Evolutionary conservation across 2,113 vertebrate species (phyloP).

Genomic region (Gymnarchus niloticus): DNA sequence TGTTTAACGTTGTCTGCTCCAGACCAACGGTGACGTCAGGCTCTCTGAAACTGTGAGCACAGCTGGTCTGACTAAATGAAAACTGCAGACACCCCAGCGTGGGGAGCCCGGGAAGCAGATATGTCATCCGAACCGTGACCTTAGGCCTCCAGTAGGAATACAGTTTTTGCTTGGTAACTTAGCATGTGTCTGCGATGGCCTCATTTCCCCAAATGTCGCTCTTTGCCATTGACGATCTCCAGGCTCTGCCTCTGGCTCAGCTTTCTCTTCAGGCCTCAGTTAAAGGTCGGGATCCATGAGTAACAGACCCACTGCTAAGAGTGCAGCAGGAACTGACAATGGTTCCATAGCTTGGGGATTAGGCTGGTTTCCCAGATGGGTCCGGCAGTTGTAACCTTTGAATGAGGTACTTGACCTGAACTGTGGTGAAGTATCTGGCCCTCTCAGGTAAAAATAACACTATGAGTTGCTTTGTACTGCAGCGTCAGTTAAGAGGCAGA

Average conservation of each 20-base stretch:
- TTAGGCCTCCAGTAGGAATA: not conserved
- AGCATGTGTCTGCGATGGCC: not conserved
- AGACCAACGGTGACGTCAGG: not conserved
- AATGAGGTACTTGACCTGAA: not conserved
- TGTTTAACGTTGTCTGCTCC: not conserved
- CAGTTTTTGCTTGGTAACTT: not conserved
- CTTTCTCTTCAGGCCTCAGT: not conserved
- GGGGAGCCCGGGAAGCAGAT: not conserved
- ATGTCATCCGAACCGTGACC: not conserved
- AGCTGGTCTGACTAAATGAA: not conserved
- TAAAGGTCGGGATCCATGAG: not conserved
- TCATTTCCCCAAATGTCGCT: not conserved
- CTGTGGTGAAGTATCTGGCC: not conserved
- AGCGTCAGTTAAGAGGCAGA: not conserved
- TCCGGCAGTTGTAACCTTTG: not conserved
- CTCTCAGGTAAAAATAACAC: not conserved
- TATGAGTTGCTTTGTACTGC: not conserved
- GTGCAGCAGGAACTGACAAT: not conserved
- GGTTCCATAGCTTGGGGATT: not conserved
- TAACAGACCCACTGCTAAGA: not conserved
- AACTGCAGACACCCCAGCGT: not conserved
- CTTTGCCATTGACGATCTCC: not conserved
- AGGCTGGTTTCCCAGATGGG: not conserved
- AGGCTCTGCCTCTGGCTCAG: not conserved
- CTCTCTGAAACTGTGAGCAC: slow-evolving; percentile 8